Percentiles rank a stretch among this genome's conserved stretches.
Conservation (phyloP, 2,888 invertebrate genomes). For the Lithosia quadra region DNA sequence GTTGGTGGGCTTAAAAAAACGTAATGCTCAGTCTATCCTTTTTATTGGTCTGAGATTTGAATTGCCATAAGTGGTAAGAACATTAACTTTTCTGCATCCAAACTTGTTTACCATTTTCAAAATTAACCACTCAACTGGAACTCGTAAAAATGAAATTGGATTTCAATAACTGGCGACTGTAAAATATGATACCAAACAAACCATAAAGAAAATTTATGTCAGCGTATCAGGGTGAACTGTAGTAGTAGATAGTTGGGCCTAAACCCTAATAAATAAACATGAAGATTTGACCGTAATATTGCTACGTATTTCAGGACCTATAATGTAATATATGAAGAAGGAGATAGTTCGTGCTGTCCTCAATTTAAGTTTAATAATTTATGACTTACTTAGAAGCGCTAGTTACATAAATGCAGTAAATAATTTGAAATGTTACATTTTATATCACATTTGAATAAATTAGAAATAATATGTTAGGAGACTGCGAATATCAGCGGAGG, state of each 20-base stretch:
- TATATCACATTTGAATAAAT: too few relatives aligned
- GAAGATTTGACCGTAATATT: constrained; percentile 63
- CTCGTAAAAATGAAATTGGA: constrained; percentile 47
- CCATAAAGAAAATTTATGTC: constrained; percentile 55
- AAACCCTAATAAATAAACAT: constrained; percentile 77
- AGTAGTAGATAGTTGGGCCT: constrained; percentile 46
- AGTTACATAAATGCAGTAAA: too few relatives aligned
- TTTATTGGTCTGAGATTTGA: too few relatives aligned
- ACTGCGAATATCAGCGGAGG: too few relatives aligned
- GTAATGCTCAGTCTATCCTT: too few relatives aligned
- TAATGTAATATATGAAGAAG: constrained; percentile 58
- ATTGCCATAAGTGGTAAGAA: too few relatives aligned
- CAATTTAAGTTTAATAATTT: constrained; percentile 17
- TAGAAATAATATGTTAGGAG: too few relatives aligned
- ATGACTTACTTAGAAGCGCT: not conserved
- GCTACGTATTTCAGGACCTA: constrained; percentile 55
- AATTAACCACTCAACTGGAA: constrained; percentile 10
- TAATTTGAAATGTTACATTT: too few relatives aligned
- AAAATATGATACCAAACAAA: constrained; percentile 44
- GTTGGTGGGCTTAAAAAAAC: too few relatives aligned
- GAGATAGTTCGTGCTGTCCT: constrained; percentile 16
- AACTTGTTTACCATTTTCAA: constrained; percentile 16
- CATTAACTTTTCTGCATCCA: not conserved
- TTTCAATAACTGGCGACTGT: constrained; percentile 43
- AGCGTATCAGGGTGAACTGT: constrained; percentile 43